Evolutionary conservation across 2,113 vertebrate genomes (phyloP).

Genomic region (Zootoca vivipara): DNA sequence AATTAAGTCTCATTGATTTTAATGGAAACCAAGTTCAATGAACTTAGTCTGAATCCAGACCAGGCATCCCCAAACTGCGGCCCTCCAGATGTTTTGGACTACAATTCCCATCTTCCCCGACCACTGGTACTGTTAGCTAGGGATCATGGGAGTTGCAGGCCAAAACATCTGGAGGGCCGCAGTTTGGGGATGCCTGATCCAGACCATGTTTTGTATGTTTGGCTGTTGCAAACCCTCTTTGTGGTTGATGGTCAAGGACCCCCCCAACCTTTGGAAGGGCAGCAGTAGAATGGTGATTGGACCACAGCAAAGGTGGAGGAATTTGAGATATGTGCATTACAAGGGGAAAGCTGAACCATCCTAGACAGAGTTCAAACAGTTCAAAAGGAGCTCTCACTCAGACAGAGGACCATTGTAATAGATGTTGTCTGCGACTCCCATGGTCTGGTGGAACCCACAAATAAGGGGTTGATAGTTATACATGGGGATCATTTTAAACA

Average conservation of each 20-base stretch:
- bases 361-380: not conserved
- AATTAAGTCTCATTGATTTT: too few relatives aligned
- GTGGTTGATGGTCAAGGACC: too few relatives aligned
- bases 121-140: too few relatives aligned
- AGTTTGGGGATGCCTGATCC: too few relatives aligned
- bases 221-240: conserved; percentile 24
- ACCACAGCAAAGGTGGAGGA: not conserved
- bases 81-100: too few relatives aligned
- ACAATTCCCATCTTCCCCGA: too few relatives aligned
- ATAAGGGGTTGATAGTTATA: not conserved
- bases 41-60: not conserved
- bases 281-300: too few relatives aligned
- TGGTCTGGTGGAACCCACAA: not conserved
- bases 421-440: not conserved
- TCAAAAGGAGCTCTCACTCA: not conserved
- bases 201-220: conserved; percentile 5
- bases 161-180: too few relatives aligned
- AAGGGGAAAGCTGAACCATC: not conserved
- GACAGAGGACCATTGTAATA: not conserved
- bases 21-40: not conserved
- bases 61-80: too few relatives aligned
- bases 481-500: not conserved
- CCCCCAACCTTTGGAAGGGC: too few relatives aligned
- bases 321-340: not conserved
- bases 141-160: too few relatives aligned